A percentile compares a stretch with the other conserved stretches of the same genome.
Evolutionary conservation across 2,888 invertebrate species (phyloP).

Genomic region (Leptopilina myrica): DNA sequence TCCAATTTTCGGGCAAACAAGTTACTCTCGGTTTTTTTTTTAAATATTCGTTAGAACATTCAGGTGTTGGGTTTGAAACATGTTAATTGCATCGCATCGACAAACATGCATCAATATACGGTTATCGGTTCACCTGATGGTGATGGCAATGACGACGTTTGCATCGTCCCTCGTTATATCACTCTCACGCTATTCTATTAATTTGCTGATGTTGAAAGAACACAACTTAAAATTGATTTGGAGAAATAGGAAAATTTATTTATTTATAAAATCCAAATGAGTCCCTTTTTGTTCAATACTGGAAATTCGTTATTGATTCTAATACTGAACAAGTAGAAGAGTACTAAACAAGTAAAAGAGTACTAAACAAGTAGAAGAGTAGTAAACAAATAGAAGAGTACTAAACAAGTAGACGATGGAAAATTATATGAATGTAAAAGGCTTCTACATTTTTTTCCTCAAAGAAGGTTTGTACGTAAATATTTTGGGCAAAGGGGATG

Average conservation of each 20-base stretch:
- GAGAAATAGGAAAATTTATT: not conserved
- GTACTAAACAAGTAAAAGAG: no score
- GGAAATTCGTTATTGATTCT: no score
- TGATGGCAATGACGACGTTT: not conserved
- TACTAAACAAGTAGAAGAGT: no score
- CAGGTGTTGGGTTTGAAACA: slow-evolving; percentile 43
- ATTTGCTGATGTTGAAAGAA: not conserved
- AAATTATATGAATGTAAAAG: no score
- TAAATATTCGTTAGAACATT: slow-evolving; percentile 4
- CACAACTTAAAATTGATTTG: not conserved
- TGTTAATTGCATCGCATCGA: slow-evolving; percentile 58
- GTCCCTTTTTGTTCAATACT: no score
- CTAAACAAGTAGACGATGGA: no score
- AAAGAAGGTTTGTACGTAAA: no score
- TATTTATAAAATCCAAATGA: not conserved
- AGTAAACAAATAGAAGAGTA: no score
- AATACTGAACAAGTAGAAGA: no score
- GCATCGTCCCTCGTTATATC: not conserved
- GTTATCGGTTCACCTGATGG: slow-evolving; percentile 37
- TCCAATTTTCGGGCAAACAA: not conserved
- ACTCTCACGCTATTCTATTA: not conserved
- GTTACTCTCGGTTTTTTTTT: not conserved
- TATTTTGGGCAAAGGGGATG: slow-evolving; percentile 30
- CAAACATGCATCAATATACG: slow-evolving; percentile 55
- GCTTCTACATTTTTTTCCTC: no score